These are phyloP conservation scores for Tragelaphus imberbis DNA, from an alignment of 2,113 vertebrate genomes.

Conservation along the genomic window DNA sequence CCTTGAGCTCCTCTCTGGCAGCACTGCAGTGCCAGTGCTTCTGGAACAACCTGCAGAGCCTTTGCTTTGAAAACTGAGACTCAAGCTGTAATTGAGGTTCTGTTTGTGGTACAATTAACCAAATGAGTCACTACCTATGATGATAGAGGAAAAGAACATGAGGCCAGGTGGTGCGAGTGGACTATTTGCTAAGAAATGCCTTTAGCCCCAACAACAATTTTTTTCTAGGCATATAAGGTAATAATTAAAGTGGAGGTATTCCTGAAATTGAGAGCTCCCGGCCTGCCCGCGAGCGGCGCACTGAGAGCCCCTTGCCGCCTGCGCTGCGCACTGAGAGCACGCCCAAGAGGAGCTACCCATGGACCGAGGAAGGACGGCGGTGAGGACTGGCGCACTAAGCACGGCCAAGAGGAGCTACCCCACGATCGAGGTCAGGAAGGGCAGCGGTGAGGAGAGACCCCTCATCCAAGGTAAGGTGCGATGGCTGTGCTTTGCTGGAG, in stretches of 20 bases:
- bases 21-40: rapidly evolving
- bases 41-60: not conserved
- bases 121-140: not conserved
- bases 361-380: too few species aligned
- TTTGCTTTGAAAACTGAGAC: not conserved
- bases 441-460: too few species aligned
- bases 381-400: too few species aligned
- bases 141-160: not conserved
- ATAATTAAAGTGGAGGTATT: not conserved
- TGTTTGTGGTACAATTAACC: not conserved
- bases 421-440: too few species aligned
- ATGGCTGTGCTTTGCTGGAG: too few species aligned
- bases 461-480: too few species aligned
- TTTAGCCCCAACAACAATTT: not conserved
- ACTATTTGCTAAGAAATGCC: not conserved
- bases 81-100: not conserved
- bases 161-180: not conserved
- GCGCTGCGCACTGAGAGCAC: too few species aligned
- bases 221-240: not conserved
- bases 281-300: too few species aligned
- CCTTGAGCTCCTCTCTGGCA: not conserved
- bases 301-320: too few species aligned
- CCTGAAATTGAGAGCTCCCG: too few species aligned
- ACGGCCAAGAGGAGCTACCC: too few species aligned
- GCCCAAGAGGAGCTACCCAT: too few species aligned